These are phyloP conservation scores for Columba janthina DNA, from an alignment of 2,113 vertebrate genomes.

Conservation along the genomic window DNA sequence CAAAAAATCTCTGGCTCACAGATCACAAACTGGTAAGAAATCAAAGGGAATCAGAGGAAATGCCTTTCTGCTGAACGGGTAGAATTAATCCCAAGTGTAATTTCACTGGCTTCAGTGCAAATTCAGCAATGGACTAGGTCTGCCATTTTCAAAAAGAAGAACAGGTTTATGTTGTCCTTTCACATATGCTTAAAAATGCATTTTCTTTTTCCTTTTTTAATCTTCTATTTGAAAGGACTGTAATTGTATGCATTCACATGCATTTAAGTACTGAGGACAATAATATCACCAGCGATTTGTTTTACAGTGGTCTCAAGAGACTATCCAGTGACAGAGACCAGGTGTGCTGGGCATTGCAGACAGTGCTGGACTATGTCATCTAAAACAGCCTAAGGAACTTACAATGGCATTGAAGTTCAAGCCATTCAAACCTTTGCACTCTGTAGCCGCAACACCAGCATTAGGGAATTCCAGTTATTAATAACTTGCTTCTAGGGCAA, in stretches of 20 bases:
- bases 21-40: slow-evolving; percentile 20
- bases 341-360: not conserved
- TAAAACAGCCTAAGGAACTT: not conserved
- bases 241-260: not conserved
- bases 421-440: not conserved
- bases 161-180: not conserved
- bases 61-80: not conserved
- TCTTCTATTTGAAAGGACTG: not conserved
- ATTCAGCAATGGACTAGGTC: not conserved
- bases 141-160: not conserved
- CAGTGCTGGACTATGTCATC: not conserved
- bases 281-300: not conserved
- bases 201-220: not conserved
- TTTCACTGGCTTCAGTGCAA: not conserved
- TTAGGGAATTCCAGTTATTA: not conserved
- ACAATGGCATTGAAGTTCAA: not conserved
- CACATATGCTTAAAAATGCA: not conserved
- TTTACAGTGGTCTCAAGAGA: not conserved
- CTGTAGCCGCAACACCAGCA: not conserved
- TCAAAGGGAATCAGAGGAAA: slow-evolving; percentile 21
- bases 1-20: not conserved
- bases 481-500: not conserved
- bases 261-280: not conserved
- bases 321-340: not conserved
- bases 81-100: not conserved